These are phyloP conservation scores for Coracopsis vasa DNA, from an alignment of 2,113 vertebrate species.

Conservation along the genomic window DNA sequence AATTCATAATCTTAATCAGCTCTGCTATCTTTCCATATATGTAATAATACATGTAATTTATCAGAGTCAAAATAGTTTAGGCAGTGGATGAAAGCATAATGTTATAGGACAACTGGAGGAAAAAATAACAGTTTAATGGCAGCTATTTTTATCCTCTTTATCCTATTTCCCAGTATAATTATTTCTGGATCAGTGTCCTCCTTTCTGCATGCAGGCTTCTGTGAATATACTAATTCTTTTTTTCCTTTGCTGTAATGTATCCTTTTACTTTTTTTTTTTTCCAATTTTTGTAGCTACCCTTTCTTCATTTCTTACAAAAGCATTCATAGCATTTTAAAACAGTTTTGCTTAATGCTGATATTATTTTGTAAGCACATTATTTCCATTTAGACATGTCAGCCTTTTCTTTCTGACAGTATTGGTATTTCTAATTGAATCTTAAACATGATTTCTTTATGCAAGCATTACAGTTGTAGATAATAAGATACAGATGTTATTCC, in stretches of 20 bases:
- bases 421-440: not conserved
- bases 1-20: not conserved
- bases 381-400: not conserved
- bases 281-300: not conserved
- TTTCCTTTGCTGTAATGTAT: not conserved
- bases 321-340: not conserved
- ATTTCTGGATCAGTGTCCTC: constrained; percentile 60
- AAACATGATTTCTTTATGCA: not conserved
- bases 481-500: not conserved
- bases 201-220: constrained; percentile 31
- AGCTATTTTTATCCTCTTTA: constrained; percentile 63
- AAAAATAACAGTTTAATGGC: constrained; percentile 52
- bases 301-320: not conserved
- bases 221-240: not conserved
- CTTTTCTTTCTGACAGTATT: not conserved
- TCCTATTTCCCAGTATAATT: constrained; percentile 63
- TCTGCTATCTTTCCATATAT: not conserved
- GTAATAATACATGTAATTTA: not conserved
- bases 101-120: constrained; percentile 20
- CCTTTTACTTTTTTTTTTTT: not conserved
- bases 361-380: not conserved
- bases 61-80: not conserved
- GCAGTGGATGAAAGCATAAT: not conserved
- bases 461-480: not conserved
- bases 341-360: not conserved